These are phyloP conservation scores for Gadus chalcogrammus DNA, from an alignment of 2,113 vertebrate genomes.

Conservation along the genomic window DNA sequence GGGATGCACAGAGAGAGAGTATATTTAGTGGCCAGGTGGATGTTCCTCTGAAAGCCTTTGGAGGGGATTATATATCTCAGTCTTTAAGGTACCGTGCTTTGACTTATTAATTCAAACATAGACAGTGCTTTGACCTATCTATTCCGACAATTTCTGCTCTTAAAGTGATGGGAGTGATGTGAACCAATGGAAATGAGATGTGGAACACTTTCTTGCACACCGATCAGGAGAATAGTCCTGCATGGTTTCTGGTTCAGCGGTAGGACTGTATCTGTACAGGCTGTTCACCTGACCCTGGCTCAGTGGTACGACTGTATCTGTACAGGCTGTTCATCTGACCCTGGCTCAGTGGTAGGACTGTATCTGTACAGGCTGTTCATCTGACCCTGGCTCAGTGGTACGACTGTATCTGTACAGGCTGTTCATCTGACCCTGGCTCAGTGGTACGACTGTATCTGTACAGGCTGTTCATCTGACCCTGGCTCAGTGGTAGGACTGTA, in stretches of 20 bases:
- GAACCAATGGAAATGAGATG: too few relatives aligned
- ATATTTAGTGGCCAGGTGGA: constrained; percentile 58
- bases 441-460: too few relatives aligned
- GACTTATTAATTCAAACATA: constrained; percentile 30
- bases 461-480: too few relatives aligned
- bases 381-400: too few relatives aligned
- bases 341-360: too few relatives aligned
- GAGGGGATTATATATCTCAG: constrained; percentile 47
- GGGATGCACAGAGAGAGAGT: constrained; percentile 21
- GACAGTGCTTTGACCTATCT: constrained; percentile 22
- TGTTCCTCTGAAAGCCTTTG: constrained; percentile 55
- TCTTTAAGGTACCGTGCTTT: constrained; percentile 52
- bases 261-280: not conserved
- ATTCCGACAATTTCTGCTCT: constrained; percentile 27
- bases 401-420: too few relatives aligned
- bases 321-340: too few relatives aligned
- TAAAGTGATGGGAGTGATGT: not conserved
- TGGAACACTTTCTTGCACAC: constrained; percentile 6
- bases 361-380: too few relatives aligned
- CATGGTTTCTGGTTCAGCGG: constrained; percentile 31
- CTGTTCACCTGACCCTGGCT: constrained; percentile 23
- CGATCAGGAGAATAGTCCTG: constrained; percentile 29
- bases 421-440: too few relatives aligned
- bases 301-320: too few relatives aligned
- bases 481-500: too few relatives aligned